Percentiles rank a stretch among this genome's conserved stretches.
phyloP scores from a whole-genome alignment of 2,797 vertebrate species.

The Myotis daubentonii region DNA sequence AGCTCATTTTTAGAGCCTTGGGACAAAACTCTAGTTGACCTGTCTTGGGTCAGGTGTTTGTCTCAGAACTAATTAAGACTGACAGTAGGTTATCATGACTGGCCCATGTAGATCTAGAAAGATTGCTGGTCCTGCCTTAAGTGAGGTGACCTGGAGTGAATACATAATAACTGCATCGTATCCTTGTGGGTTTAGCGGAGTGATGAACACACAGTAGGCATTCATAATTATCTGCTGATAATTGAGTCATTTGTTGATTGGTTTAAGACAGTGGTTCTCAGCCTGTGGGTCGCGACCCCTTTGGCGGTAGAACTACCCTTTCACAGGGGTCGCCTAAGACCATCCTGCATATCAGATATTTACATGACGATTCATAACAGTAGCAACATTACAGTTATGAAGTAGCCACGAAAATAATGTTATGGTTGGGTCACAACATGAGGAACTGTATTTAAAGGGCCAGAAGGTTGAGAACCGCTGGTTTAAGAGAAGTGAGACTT shows the following conservation, averaged over 20 bases:
- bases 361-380: no score
- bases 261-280: background rate
- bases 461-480: background rate
- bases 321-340: no score
- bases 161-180: background rate
- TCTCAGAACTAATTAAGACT: background rate
- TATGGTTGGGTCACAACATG: no score
- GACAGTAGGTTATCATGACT: background rate
- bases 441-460: no score
- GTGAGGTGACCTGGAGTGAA: background rate
- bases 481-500: background rate
- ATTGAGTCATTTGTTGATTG: slow-evolving; percentile 11
- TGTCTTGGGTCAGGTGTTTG: background rate
- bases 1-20: background rate
- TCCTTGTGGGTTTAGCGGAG: background rate
- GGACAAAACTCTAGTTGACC: background rate
- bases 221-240: slow-evolving; percentile 17
- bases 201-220: background rate
- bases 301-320: no score
- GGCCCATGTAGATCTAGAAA: background rate
- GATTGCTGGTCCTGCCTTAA: background rate
- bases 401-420: no score
- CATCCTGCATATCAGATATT: no score
- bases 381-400: no score
- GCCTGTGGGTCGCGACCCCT: no score